Evolutionary conservation across 2,888 invertebrate genomes (phyloP).

Genomic region (Drosophila demipolita): DNA sequence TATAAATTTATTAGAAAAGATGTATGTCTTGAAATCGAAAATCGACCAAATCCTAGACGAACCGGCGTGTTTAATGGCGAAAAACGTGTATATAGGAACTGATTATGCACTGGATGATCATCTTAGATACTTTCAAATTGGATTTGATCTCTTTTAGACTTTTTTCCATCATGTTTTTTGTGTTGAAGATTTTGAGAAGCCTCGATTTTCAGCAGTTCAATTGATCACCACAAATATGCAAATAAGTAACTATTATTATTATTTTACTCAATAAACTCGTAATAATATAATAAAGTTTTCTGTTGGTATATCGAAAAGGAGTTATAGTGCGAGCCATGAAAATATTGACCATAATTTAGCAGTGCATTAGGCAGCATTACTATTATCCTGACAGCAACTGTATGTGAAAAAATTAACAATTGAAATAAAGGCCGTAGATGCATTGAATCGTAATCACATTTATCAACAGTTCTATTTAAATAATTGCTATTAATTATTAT

Average conservation of each 20-base stretch:
- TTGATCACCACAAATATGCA: too few relatives aligned
- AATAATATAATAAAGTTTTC: neutral
- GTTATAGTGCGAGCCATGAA: neutral
- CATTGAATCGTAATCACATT: neutral
- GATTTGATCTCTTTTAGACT: too few relatives aligned
- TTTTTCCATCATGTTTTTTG: too few relatives aligned
- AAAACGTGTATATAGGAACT: neutral
- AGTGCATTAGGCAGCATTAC: neutral
- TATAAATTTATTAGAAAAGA: too few relatives aligned
- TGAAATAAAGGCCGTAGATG: conserved; percentile 9
- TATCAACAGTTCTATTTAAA: neutral
- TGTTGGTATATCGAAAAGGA: neutral
- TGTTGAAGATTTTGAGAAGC: too few relatives aligned
- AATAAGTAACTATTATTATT: too few relatives aligned
- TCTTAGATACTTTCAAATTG: neutral
- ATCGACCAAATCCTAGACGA: neutral
- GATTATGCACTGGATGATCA: neutral
- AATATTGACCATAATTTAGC: neutral
- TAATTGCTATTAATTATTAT: neutral
- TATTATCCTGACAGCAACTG: neutral
- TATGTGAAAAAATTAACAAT: conserved; percentile 5
- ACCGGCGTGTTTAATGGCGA: neutral
- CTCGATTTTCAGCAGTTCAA: neutral
- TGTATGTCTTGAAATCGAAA: neutral
- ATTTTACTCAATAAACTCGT: too few relatives aligned